These are phyloP conservation scores for Argopecten irradians DNA, from an alignment of 1,140 invertebrate species.

Conservation along the genomic window DNA sequence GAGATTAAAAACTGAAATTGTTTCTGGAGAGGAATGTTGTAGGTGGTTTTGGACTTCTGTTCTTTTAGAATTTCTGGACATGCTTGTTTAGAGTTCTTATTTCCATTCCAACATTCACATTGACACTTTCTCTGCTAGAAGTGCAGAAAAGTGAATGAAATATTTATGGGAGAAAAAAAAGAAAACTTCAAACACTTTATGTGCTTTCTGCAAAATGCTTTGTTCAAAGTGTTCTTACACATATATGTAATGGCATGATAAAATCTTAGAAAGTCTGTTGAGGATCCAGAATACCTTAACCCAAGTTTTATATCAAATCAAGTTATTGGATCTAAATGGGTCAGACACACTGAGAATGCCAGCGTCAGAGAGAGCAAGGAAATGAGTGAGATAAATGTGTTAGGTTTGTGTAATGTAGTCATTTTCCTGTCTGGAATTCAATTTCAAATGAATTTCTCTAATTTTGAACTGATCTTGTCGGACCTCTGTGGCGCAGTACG, in stretches of 20 bases:
- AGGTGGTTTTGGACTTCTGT: neutral
- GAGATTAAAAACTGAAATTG: neutral
- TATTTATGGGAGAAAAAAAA: no score
- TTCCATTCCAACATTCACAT: neutral
- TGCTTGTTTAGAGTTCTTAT: neutral
- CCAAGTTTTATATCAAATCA: constrained; percentile 18
- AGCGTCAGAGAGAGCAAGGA: neutral
- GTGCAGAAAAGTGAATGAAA: neutral
- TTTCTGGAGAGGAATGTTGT: neutral
- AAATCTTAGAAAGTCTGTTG: neutral
- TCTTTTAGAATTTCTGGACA: neutral
- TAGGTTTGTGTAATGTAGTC: neutral
- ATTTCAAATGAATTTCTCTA: constrained; percentile 12
- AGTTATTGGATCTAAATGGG: neutral
- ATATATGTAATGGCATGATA: neutral
- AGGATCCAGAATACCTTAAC: neutral
- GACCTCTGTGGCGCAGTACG: neutral
- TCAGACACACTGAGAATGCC: neutral
- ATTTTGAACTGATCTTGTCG: constrained; percentile 1
- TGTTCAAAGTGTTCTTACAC: no score
- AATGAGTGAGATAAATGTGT: constrained; percentile 17
- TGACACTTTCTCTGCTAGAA: neutral
- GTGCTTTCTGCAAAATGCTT: no score
- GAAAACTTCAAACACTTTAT: no score
- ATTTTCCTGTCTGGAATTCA: constrained; percentile 11